phyloP scores from a whole-genome alignment of 1,140 invertebrate genomes.

The Physella acuta region DNA sequence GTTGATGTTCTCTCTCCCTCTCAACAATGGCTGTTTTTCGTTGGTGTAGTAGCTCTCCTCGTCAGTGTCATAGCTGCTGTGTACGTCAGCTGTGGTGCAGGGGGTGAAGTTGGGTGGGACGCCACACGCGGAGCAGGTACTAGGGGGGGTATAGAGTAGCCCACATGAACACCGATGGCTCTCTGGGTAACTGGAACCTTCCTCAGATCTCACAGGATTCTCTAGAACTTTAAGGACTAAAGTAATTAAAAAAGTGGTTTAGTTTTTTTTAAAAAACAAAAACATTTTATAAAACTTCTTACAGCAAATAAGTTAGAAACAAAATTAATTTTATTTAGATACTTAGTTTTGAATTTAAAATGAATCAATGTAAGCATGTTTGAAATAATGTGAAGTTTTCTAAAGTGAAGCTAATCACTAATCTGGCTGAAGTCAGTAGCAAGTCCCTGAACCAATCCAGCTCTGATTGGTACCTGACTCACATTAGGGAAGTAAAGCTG shows the following conservation, averaged over 20 bases:
- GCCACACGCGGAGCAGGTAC: not conserved
- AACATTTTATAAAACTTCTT: not conserved
- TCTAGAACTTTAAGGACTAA: constrained; percentile 10
- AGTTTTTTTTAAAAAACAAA: not conserved
- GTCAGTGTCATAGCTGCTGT: constrained; percentile 9
- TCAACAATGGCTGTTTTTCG: not conserved
- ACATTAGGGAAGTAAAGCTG: too few relatives aligned
- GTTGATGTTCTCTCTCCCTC: not conserved
- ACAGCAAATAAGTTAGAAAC: not conserved
- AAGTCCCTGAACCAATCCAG: too few relatives aligned
- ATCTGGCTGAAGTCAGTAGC: too few relatives aligned
- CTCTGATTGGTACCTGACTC: too few relatives aligned
- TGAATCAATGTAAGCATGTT: too few relatives aligned
- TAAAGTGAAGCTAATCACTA: too few relatives aligned
- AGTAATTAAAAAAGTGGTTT: not conserved
- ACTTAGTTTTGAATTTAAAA: not conserved
- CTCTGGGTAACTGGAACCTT: not conserved
- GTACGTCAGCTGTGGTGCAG: not conserved
- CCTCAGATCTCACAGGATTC: not conserved
- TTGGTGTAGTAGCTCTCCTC: not conserved
- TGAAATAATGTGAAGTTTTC: too few relatives aligned
- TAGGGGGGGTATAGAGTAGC: not conserved
- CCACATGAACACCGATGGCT: constrained; percentile 20
- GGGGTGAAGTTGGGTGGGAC: not conserved
- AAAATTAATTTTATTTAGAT: not conserved